Base-by-base conservation (phyloP, 2,888 invertebrate genomes). In the Epinotia ramella region DNA sequence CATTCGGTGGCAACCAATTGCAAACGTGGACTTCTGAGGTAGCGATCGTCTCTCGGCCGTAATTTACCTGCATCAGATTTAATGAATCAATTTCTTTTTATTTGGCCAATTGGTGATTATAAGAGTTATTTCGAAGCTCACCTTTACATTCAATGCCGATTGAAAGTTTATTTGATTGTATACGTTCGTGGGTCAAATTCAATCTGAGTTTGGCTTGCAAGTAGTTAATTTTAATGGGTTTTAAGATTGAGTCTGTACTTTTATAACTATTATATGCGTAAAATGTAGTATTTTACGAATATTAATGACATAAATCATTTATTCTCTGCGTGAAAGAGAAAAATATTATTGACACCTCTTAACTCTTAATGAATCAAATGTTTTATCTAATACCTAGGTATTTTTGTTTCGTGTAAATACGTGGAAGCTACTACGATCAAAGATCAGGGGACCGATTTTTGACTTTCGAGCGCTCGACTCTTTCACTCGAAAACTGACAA, bases 71-170 rank as follows among this genome's bases (percentile, higher is more conserved):
- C 80, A 81, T 72, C 77, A 66, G 75, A 78, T 78, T 77, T 82
- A 65, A 80, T 77, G 77, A 74, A 81, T 81, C 81, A 80, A 82
- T 84, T 82, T 84, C 82, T 81, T 83, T 84, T 85, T 84, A 86
- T 82, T 79, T 73, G 77, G 81, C 76, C 84, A 83, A 86, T 87
- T 87, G 85, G 79, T 82, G 83, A 85, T 86, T 84, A 85, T 83
- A 84, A 80, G 84, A 82, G 80, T 80, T 80, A 84, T 84, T 82
- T 81, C 77, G 77, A 77, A 70, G 74, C 71, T 79, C 71, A 77
- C 80, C 79, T 80, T 83, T 80, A 79, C 73, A 73, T 77, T 78
- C 74, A 73, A 66, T 80, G 79, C 80, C 79, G 81, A 59, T 66
- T 40, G n/a, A 46, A 62, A 57, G 56, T 68, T 66, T 63, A 69